Evolutionary conservation across 2,888 invertebrate species (phyloP), one percentile per base, ranked within the genome.

Genomic region (Acleris emargana): DNA sequence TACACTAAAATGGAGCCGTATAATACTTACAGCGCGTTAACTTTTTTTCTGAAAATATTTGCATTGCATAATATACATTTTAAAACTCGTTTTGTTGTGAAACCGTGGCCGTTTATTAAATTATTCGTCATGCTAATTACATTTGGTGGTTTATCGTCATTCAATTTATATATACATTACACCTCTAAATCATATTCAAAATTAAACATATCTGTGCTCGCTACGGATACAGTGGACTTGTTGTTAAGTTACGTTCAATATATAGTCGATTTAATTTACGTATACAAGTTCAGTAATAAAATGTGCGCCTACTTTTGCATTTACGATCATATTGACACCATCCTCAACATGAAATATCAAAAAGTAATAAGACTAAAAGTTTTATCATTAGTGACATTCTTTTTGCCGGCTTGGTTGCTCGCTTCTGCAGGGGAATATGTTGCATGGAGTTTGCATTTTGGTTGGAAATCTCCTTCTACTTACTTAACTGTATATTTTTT

Each of bases 61-160:
- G 18, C 17, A 13, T 53, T 53, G 9, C 52, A 32, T 13, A 53
- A 53, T 53, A 32, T 53, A 6, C 2, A 28, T 5, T 53, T 32
- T 18, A 53, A 17, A 9, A 53, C 28, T n/a, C 17, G 13, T 32
- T 32, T 53, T 5, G 11, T 32, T 11, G 52, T 18, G 1, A 32
- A 53, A 9, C 52, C 17, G 11, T 53, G 52, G 52, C 52, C 52
- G 25, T 53, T 32, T 13, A 11, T 28, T 18, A 53, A 53, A 32
- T 17, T 53, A 13, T n/a, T 13, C 32, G 1, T 32, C 9, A 13
- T 53, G 17, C 5, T 53, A 11, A 5, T 17, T 5, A 3, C 18
- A 9, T n/a, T n/a, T 18, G 32, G 52, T 53, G 13, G 22, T 53
- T 32, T 53, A 16, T 32, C 13, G 1, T 17, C 32, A 53, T 2